Evolutionary conservation across 2,797 vertebrate genomes (phyloP).

Genomic region (Cyclopterus lumpus): DNA sequence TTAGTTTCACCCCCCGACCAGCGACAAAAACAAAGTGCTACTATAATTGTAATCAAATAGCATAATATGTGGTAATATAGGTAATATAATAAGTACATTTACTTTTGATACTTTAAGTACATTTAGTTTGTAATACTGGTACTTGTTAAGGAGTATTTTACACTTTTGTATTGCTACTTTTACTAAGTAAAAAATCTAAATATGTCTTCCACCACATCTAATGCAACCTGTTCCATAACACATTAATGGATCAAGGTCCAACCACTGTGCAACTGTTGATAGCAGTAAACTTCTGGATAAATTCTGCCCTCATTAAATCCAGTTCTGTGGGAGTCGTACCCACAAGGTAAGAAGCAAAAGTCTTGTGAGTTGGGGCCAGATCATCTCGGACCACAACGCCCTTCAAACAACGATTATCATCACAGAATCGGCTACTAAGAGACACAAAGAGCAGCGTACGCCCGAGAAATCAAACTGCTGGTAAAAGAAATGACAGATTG

Average conservation of each 20-base stretch:
- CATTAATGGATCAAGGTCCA: conserved; percentile 7
- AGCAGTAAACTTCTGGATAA: conserved; percentile 14
- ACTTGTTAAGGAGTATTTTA: not conserved
- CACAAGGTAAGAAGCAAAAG: conserved; percentile 5
- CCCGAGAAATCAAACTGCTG: conserved; percentile 52
- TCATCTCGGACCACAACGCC: conserved; percentile 13
- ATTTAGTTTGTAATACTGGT: not conserved
- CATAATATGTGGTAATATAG: not conserved
- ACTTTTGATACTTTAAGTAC: not conserved
- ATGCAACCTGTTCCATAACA: not conserved
- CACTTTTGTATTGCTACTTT: not conserved
- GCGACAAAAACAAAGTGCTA: not conserved
- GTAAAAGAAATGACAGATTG: conserved; percentile 65
- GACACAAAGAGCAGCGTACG: conserved; percentile 6
- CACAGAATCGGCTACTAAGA: conserved; percentile 21
- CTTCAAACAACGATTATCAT: conserved; percentile 3
- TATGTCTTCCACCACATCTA: not conserved
- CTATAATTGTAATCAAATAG: not conserved
- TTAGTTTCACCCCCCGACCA: not conserved
- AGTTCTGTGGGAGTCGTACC: not conserved
- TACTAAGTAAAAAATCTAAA: not conserved
- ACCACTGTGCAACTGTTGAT: not conserved
- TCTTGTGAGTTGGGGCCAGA: not conserved
- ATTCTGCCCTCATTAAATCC: conserved; percentile 20
- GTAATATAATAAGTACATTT: not conserved